These are phyloP conservation scores for Chloroclystis v-ata DNA, from an alignment of 2,888 invertebrate species.

Conservation along the genomic window DNA sequence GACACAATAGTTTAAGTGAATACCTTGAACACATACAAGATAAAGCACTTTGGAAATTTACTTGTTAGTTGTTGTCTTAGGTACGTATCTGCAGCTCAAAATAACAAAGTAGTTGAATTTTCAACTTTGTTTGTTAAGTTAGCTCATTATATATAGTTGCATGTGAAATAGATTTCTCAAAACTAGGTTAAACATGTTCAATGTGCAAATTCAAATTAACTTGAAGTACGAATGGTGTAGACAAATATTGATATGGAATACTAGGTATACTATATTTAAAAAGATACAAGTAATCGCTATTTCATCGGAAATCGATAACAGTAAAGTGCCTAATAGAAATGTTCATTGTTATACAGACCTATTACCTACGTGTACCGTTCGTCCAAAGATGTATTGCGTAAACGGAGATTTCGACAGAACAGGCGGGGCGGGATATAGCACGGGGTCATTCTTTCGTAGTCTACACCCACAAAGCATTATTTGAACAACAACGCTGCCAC, in stretches of 20 bases:
- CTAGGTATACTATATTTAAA: too few species aligned
- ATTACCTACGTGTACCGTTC: slow-evolving; percentile 44
- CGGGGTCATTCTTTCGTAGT: slow-evolving; percentile 69
- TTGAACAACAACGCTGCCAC: slow-evolving; percentile 57
- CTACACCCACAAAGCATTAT: slow-evolving; percentile 60
- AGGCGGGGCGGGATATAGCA: slow-evolving; percentile 62
- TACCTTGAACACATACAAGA: slow-evolving; percentile 46
- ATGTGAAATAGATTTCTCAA: neutral
- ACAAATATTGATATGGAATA: too few species aligned
- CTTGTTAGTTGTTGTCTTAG: neutral
- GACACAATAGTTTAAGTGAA: slow-evolving; percentile 36
- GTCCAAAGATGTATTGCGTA: slow-evolving; percentile 64
- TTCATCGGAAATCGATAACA: slow-evolving; percentile 17
- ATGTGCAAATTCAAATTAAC: too few species aligned
- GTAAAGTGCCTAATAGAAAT: slow-evolving; percentile 33
- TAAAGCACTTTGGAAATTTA: slow-evolving; percentile 4
- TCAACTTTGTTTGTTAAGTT: too few species aligned
- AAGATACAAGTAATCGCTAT: too few species aligned
- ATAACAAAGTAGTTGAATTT: too few species aligned
- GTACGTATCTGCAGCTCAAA: too few species aligned
- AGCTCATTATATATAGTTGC: neutral
- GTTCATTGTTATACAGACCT: slow-evolving; percentile 39
- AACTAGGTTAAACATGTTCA: too few species aligned
- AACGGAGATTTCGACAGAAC: slow-evolving; percentile 63
- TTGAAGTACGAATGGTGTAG: too few species aligned